phyloP scores from a whole-genome alignment of 2,113 vertebrate genomes.

The Myocastor coypus region DNA sequence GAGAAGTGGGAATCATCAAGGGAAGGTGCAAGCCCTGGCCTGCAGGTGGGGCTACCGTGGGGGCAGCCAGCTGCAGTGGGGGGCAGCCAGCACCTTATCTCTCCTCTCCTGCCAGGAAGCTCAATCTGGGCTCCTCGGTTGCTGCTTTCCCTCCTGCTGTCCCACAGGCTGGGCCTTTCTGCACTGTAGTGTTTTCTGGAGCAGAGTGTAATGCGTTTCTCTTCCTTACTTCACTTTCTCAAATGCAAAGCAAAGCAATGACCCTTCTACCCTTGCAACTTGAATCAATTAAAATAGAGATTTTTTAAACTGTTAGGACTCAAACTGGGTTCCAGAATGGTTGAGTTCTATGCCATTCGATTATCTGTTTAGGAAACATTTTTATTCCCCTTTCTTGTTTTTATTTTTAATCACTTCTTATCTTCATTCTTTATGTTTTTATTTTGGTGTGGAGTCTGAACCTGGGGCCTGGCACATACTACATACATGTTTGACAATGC shows the following conservation, averaged over 20 bases:
- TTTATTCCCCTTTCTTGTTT: neutral
- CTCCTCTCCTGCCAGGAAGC: neutral
- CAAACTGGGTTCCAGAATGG: neutral
- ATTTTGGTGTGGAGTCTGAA: neutral
- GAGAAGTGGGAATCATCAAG: neutral
- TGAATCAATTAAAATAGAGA: conserved; percentile 26
- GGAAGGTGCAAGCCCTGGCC: neutral
- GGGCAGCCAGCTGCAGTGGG: neutral
- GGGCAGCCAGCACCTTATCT: neutral
- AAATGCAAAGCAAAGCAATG: conserved; percentile 27
- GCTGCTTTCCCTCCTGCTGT: neutral
- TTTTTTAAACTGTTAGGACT: conserved; percentile 10
- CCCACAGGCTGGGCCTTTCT: neutral
- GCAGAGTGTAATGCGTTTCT: neutral
- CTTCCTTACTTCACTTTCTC: conserved; percentile 18
- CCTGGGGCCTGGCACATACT: too few species aligned
- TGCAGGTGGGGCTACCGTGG: neutral
- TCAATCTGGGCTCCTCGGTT: neutral
- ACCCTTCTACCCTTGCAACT: neutral
- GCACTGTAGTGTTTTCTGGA: neutral
- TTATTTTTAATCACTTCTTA: conserved; percentile 29
- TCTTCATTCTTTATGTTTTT: neutral
- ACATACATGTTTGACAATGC: neutral
- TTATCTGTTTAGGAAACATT: conserved; percentile 35
- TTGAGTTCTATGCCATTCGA: neutral